These are phyloP conservation scores for Ceratothoa steindachneri DNA, from an alignment of 2,888 invertebrate species.

Conservation along the genomic window DNA sequence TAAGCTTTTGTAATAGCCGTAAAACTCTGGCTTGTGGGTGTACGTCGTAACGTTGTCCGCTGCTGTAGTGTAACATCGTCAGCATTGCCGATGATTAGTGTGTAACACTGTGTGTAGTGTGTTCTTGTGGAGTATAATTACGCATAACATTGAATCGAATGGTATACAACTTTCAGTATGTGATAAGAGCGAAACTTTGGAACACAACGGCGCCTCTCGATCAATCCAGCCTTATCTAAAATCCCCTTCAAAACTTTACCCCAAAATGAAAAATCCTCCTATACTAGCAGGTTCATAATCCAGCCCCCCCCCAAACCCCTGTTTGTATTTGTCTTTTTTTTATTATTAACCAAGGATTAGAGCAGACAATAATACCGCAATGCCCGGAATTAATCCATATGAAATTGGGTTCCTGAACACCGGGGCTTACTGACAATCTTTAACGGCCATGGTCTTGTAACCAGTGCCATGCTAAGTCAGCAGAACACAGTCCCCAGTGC, in stretches of 20 bases:
- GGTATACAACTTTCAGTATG: not conserved
- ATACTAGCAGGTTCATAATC: too few relatives aligned
- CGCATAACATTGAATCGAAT: not conserved
- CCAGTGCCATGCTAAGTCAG: conserved; percentile 28
- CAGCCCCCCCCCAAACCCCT: too few relatives aligned
- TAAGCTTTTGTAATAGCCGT: not conserved
- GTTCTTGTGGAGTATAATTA: not conserved
- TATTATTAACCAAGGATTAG: too few relatives aligned
- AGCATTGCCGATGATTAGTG: not conserved
- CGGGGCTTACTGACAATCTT: not conserved
- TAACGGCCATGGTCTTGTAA: not conserved
- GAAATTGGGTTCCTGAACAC: not conserved
- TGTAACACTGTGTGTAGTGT: not conserved
- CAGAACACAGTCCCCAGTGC: conserved; percentile 29
- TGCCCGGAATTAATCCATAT: not conserved
- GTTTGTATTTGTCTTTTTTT: too few relatives aligned
- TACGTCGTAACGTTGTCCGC: not conserved
- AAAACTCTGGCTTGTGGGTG: conserved; percentile 5
- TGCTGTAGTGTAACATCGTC: not conserved
- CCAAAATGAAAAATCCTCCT: too few relatives aligned
- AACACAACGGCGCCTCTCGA: too few relatives aligned
- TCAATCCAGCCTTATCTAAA: too few relatives aligned
- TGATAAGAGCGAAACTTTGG: too few relatives aligned
- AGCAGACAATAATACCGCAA: too few relatives aligned
- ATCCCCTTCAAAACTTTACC: too few relatives aligned